Base-by-base conservation (phyloP, 1,140 invertebrate genomes). In the Nebria ingens region DNA sequence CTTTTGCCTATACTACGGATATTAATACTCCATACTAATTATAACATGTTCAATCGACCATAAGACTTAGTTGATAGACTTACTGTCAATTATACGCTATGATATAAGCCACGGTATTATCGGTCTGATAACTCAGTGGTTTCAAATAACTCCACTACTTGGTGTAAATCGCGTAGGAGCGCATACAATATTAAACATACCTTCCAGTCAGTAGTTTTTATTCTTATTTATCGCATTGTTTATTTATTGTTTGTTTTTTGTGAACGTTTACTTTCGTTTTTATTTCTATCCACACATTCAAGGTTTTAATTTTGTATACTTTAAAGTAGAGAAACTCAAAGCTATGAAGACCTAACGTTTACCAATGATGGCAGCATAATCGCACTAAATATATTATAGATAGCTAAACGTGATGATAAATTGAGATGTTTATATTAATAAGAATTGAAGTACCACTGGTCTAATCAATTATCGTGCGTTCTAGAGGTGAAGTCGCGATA, bases 51-150 rank as follows among this genome's bases (percentile, higher is more conserved):
- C 40, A 45, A 45, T 45, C 40, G 40, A 45, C 9, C 40, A 17
- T 45, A 45, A 12, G 40, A 45, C 40, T 45, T 45, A 45, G 9
- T 45, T 12, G 17, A 45, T 12, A 45, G 40, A 45, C 40, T 45
- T 45, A 45, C 40, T 45, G 40, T 45, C 40, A 45, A 45, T 45
- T 45, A 45, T 17, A 45, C 9, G 9, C 4, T 17, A 45, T 45
- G 40, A 45, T 45, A 45, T 45, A 45, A 45, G 9, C 40, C 40
- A n/a, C n/a, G n/a, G n/a, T n/a, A n/a, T n/a, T 45, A 45, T 45
- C 9, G 6, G 3, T 45, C 9, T 45, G 17, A 17, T 45, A 45
- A 9, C 9, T 3, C 40, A 45, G 15, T 17, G 15, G 40, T 11
- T 17, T 45, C 40, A 17, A 45, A 45, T 45, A 45, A 45, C 15